Base-by-base conservation (phyloP, 2,888 invertebrate genomes). In the Tiliacea citrago region DNA sequence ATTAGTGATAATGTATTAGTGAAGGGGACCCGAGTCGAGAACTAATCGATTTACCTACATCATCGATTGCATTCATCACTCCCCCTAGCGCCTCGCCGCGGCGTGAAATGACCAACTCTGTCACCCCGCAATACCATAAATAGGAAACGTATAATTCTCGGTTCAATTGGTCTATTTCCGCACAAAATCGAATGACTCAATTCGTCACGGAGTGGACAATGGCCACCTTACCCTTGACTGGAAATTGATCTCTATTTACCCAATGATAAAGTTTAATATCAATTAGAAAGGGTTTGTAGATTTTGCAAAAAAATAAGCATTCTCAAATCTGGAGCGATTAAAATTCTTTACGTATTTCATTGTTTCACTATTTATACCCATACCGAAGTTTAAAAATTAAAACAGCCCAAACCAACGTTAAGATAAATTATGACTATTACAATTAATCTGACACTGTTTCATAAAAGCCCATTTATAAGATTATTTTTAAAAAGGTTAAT, bases 141-240 rank as follows among this genome's bases (percentile, higher is more conserved):
- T 87, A 85, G 85, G 83, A 86, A 82, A 83, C 80, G 90, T 90
- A 94, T 94, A 94, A 95, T 95, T 93, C 92, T 90, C 90, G 85
- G 78, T 84, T 86, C 93, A 95, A 96, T 96, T 93, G 95, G 92
- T 94, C 94, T 91, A 96, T 96, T 95, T 96, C 95, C 94, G 93
- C 82, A 85, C 88, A 83, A 92, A 92, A 93, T 90, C 90, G 90
- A 63, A 94, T 92, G 90, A 93, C 53, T 94, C 93, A 91, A 94
- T 95, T 93, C 90, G 94, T 91, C 91, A 92, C 89, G 90, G 91
- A 86, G 88, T 91, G 91, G 92, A 93, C 93, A 91, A 91, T 75
- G 58, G 49, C 10, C 58, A 18, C 47, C 18, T n/a, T n/a, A 16
- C 39, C 35, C 0, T 10, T 10, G 21, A 39, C 24, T 51, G n/a